Evolutionary conservation across 2,888 invertebrate genomes (phyloP), one percentile per base, ranked within the genome.

Genomic region (Lasioglossum leucozonium): DNA sequence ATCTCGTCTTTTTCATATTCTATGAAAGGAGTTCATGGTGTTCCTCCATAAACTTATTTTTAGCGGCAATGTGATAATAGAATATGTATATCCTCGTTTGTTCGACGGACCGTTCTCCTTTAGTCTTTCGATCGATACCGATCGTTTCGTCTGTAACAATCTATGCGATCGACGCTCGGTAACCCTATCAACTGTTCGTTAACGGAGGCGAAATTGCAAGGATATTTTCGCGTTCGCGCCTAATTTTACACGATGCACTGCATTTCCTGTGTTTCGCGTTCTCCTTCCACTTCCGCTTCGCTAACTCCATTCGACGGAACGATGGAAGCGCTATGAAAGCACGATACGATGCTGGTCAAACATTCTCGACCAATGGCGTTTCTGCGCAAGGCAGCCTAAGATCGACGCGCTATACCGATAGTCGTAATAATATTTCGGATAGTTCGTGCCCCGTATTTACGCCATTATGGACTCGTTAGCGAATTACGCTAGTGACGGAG

Each of bases 401-500:
- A 89, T 84, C 86, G 89, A 84, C 85, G 83, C 82, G 74, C 42
- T 58, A n/a, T n/a, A 74, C 79, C 18, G 84, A 78, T 76, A 84
- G 85, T 85, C 79, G 81, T 65, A 77, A 82, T 74, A 81, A 77
- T 67, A 67, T 82, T 85, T 81, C 74, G 42, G 74, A 78, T 81
- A 85, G 73, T 84, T 89, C 73, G 82, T 83, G 69, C 40, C 75
- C 72, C 72, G 81, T 81, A 85, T 84, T 76, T 40, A 85, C 88
- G 84, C 84, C 89, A 87, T 91, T 82, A 98, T 98, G 98, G 97
- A 98, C 95, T 97, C 97, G 72, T 95, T 98, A 84, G 96, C 97
- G 86, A 97, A 97, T 93, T 98, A 98, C 94, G 97, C 97, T 87
- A 98, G 98, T 95, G 98, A 98, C 92, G 98, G 97, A 91, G 97